Evolutionary conservation across 2,888 invertebrate genomes (phyloP), one percentile per base, ranked within the genome.

Genomic region (Drosophila subsilvestris): DNA sequence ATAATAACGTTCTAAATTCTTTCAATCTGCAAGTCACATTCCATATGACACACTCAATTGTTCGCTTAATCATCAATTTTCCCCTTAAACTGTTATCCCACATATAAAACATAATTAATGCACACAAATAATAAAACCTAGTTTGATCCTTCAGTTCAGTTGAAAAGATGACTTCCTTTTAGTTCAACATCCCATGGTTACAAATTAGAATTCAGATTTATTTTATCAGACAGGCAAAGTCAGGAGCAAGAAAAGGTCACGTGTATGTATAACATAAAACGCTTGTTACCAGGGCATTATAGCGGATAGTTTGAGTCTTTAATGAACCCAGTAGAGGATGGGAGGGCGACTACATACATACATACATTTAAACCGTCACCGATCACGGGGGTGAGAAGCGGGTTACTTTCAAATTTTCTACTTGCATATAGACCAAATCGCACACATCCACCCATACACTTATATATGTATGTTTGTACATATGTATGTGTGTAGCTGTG

Each of bases 381-480:
- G 85, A 85, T 85, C 84, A 80, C 77, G 88, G 89, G 88, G 85
- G 87, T 86, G 87, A 75, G 81, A 80, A 86, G 88, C 81, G 89
- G 87, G 79, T 85, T 88, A 85, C 89, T 85, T 85, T 88, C 85
- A 86, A 83, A 83, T 78, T 88, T 71, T 80, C 74, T 83, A 83
- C 83, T 83, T 83, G 86, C 88, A 83, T 83, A 86, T 86, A 88
- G 83, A 88, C 88, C 88, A 88, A 88, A 88, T 81, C 75, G 69
- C 63, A 82, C 75, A 74, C 62, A 63, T 42, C 79, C 25, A 74
- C 18, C 65, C n/a, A 71, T 10, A 67, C 53, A 58, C 49, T 56
- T 51, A 57, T 50, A 59, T 27, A 55, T 48, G 56, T 32, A 66
- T 47, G 48, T 68, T 58, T 69, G 48, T 63, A 68, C 57, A 49